Evolutionary conservation across 2,888 invertebrate genomes (phyloP).

Genomic region (Drosophila anceps): DNA sequence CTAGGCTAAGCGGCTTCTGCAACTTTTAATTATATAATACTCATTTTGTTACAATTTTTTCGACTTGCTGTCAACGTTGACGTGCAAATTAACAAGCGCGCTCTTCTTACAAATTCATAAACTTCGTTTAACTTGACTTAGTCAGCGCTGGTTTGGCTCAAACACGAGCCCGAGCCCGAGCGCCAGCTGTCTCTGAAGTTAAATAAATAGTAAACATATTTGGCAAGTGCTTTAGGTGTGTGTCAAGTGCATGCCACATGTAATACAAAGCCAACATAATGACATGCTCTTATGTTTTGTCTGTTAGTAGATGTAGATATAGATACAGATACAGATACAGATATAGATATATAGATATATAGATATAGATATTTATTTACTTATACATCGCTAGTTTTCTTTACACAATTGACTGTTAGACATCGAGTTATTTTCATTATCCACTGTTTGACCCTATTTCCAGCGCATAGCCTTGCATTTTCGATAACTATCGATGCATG

Average conservation of each 20-base stretch:
- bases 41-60: background rate
- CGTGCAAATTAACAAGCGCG: background rate
- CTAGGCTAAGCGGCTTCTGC: background rate
- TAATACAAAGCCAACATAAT: background rate
- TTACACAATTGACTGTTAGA: background rate
- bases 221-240: background rate
- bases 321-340: background rate
- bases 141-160: background rate
- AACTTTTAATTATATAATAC: background rate
- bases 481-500: slow-evolving; percentile 31
- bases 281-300: no score
- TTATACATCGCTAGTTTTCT: background rate
- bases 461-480: slow-evolving; percentile 27
- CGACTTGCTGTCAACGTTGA: background rate
- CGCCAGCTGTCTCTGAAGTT: background rate
- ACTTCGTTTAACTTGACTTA: background rate
- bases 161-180: no score
- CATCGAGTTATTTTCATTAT: slow-evolving; percentile 18
- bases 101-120: background rate
- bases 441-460: slow-evolving; percentile 40
- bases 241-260: background rate
- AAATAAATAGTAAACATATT: background rate
- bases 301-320: no score
- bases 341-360: slow-evolving; percentile 1
- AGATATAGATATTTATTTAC: background rate